A percentile compares a stretch with the other conserved stretches of the same genome.
phyloP scores from a whole-genome alignment of 2,888 invertebrate species.

The Andrena chrysosceles region DNA sequence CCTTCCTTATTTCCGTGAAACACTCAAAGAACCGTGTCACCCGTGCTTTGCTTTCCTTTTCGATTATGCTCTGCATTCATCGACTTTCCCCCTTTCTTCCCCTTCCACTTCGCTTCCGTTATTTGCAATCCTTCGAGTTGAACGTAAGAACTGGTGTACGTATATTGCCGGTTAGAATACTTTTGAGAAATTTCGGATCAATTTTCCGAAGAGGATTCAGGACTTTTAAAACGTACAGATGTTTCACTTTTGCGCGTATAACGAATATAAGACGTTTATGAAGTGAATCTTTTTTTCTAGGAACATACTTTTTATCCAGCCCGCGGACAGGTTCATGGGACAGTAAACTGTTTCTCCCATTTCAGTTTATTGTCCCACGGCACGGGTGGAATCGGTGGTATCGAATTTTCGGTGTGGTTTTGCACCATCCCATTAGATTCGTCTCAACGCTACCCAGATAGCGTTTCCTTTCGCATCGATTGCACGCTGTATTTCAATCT shows the following conservation, averaged over 20 bases:
- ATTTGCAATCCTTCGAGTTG: not conserved
- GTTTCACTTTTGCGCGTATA: too few species aligned
- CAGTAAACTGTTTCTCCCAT: not conserved
- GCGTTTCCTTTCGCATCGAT: constrained; percentile 27
- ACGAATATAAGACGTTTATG: not conserved
- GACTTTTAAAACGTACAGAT: too few species aligned
- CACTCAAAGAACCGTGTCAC: constrained; percentile 17
- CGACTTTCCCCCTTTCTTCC: not conserved
- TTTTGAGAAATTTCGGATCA: too few species aligned
- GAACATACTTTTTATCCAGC: not conserved
- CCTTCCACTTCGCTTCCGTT: not conserved
- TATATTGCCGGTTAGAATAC: not conserved
- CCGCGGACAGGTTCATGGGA: not conserved
- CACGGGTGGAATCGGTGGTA: not conserved
- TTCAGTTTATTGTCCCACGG: constrained; percentile 7
- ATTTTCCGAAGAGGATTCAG: too few species aligned
- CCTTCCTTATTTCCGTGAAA: constrained; percentile 22
- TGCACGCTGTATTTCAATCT: constrained; percentile 27
- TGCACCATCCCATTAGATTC: constrained; percentile 25
- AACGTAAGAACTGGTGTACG: not conserved
- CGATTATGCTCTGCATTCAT: not conserved
- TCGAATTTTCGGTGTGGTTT: constrained; percentile 25
- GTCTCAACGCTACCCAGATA: constrained; percentile 4
- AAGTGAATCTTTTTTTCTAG: too few species aligned
- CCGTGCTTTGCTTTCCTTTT: constrained; percentile 1